A percentile compares a stretch with the other conserved stretches of the same genome.
phyloP scores from a whole-genome alignment of 2,888 invertebrate species.

The Lumbricus terrestris region DNA sequence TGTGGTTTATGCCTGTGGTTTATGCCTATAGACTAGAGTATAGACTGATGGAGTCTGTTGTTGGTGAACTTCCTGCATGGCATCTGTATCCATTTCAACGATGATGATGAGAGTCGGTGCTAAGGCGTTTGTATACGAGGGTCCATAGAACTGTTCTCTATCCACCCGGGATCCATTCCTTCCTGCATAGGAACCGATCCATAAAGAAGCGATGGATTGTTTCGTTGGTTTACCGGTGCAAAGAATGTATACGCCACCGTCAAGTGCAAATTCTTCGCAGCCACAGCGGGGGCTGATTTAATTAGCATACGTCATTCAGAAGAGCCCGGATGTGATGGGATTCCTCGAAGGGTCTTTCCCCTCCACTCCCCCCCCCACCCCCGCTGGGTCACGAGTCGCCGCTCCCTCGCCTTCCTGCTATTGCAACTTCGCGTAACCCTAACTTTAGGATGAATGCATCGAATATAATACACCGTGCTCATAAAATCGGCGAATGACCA shows the following conservation, averaged over 20 bases:
- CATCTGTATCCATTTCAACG: too few relatives aligned
- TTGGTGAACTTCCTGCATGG: background rate
- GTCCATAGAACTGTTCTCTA: background rate
- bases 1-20: too few relatives aligned
- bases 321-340: background rate
- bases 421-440: background rate
- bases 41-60: too few relatives aligned
- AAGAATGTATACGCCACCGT: background rate
- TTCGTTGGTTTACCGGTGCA: background rate
- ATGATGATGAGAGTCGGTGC: background rate
- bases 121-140: background rate
- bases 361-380: background rate
- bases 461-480: background rate
- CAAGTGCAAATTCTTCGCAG: background rate
- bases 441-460: background rate
- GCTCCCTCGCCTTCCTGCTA: background rate
- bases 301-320: slow-evolving; percentile 3
- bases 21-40: too few relatives aligned
- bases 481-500: background rate
- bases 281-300: background rate
- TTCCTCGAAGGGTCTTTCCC: background rate
- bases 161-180: background rate
- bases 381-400: background rate
- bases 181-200: background rate
- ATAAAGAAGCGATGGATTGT: background rate